Conservation (phyloP, 2,797 vertebrate genomes). For the Anabas testudineus region DNA sequence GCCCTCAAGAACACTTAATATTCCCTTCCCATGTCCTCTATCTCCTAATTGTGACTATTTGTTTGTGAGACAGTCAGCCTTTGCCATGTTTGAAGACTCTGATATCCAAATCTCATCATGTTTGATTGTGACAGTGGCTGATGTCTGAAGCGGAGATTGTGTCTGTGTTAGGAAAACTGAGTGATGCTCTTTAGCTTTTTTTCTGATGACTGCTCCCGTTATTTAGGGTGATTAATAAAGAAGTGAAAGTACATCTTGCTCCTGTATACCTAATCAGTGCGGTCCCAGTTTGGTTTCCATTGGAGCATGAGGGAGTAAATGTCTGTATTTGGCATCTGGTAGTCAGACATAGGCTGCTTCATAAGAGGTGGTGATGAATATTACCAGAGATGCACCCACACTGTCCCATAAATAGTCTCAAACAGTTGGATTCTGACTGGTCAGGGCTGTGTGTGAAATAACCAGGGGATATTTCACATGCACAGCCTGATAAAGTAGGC, state of each 20-base stretch:
- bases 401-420: slow-evolving; percentile 58
- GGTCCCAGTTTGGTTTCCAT: slow-evolving; percentile 54
- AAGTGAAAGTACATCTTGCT: slow-evolving; percentile 29
- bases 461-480: slow-evolving; percentile 54
- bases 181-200: slow-evolving; percentile 6
- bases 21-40: slow-evolving; percentile 41
- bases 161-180: slow-evolving; percentile 35
- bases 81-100: slow-evolving; percentile 38
- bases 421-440: slow-evolving; percentile 55
- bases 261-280: slow-evolving; percentile 43
- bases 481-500: slow-evolving; percentile 54
- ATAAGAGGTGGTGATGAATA: slow-evolving; percentile 58
- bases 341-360: slow-evolving; percentile 44
- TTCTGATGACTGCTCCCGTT: slow-evolving; percentile 3
- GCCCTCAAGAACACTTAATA: slow-evolving; percentile 71
- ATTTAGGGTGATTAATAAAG: slow-evolving; percentile 39
- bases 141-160: slow-evolving; percentile 46
- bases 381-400: slow-evolving; percentile 50
- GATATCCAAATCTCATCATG: slow-evolving; percentile 58
- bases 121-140: slow-evolving; percentile 37
- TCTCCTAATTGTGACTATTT: slow-evolving; percentile 79
- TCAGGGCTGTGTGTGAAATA: slow-evolving; percentile 55
- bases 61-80: slow-evolving; percentile 67
- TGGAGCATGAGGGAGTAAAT: slow-evolving; percentile 25
- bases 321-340: slow-evolving; percentile 46